Conservation (phyloP, 2,888 invertebrate species). For the Mythimna lalbum region DNA sequence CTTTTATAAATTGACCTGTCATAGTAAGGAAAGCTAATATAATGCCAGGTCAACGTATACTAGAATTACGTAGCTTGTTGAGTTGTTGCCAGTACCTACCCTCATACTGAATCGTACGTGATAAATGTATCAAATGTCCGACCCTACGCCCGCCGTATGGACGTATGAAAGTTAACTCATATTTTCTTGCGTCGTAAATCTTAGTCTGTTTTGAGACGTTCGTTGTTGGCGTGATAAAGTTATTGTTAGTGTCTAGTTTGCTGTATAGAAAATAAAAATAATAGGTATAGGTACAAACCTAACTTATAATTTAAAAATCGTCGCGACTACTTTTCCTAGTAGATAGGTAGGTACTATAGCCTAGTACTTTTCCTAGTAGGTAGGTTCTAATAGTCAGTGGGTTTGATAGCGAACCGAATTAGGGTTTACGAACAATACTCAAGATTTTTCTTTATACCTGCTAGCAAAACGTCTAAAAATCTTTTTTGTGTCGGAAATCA, state of each 20-base stretch:
- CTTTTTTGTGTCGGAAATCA: too few relatives aligned
- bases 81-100: constrained; percentile 44
- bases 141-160: constrained; percentile 22
- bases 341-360: too few relatives aligned
- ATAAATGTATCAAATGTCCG: constrained; percentile 59
- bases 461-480: too few relatives aligned
- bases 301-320: too few relatives aligned
- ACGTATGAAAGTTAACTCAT: constrained; percentile 53
- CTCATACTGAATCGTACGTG: constrained; percentile 64
- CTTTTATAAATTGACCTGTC: not conserved
- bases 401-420: too few relatives aligned
- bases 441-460: too few relatives aligned
- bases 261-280: not conserved
- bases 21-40: not conserved
- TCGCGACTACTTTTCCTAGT: too few relatives aligned
- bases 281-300: too few relatives aligned
- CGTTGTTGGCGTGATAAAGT: constrained; percentile 21
- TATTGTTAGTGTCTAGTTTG: not conserved
- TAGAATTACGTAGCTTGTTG: not conserved
- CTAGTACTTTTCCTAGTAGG: too few relatives aligned
- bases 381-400: too few relatives aligned
- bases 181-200: constrained; percentile 52
- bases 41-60: not conserved
- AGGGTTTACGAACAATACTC: too few relatives aligned
- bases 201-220: constrained; percentile 26